Conservation (phyloP, 30 jellyfish, hydroid and myxozoan genomes). For the Hydractinia symbiolongicarpus region DNA sequence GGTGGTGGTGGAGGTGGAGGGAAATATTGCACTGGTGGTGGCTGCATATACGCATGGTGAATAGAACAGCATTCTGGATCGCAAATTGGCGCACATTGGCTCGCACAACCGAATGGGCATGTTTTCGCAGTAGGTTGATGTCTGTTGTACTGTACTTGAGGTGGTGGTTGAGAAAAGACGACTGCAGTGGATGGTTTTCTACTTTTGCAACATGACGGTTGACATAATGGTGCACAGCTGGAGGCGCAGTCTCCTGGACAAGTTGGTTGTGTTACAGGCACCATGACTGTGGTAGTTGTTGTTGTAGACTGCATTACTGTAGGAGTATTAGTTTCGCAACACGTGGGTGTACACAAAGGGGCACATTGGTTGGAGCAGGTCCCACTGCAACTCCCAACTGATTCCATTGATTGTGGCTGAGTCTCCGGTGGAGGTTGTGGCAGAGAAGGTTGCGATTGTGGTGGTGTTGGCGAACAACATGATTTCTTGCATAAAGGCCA, state of each 20-base stretch:
- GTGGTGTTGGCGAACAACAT: constrained; percentile 62
- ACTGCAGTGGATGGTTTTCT: background rate
- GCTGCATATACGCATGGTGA: background rate
- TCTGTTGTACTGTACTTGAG: constrained; percentile 9
- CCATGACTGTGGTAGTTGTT: background rate
- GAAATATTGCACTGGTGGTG: background rate
- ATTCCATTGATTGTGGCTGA: constrained; percentile 43
- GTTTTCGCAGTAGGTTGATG: background rate
- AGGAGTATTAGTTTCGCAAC: constrained; percentile 46
- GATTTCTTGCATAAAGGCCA: constrained; percentile 71
- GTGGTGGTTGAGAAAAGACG: constrained; percentile 5
- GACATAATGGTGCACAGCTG: constrained; percentile 12
- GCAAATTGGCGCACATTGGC: background rate
- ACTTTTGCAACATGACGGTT: constrained; percentile 5
- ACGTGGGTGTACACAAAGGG: constrained; percentile 50
- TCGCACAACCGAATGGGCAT: background rate
- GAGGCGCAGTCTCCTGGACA: constrained; percentile 26
- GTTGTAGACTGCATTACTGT: no score
- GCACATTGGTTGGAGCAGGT: constrained; percentile 19
- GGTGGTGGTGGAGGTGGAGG: background rate
- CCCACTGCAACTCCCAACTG: constrained; percentile 33
- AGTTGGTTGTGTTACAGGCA: background rate
- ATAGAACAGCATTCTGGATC: constrained; percentile 5
- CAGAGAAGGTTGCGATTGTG: constrained; percentile 34
- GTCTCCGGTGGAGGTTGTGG: constrained; percentile 50